Base-by-base conservation (phyloP, 1,140 invertebrate genomes). In the Ceratosolen fusciceps region DNA sequence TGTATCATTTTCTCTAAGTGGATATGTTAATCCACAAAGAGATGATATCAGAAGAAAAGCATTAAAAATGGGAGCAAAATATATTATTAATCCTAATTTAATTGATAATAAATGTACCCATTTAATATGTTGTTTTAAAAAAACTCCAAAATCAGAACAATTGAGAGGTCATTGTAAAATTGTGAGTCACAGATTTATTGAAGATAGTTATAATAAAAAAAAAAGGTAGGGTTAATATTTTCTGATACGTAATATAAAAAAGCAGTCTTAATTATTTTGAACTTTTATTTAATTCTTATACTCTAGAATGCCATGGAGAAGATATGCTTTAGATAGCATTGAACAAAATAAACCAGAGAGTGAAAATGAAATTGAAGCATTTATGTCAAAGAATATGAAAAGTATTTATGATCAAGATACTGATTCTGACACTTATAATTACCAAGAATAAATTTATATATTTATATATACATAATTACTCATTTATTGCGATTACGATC, bases 101-200 rank as follows among this genome's bases (percentile, higher is more conserved):
- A 87, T 83, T 8, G 87, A 85, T 74, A 88, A 88, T 60, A 84
- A 80, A 72, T 90, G 89, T 34, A 88, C 87, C 56, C 86, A 90
- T 83, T 84, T 90, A 21, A 86, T 90, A 21, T 90, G 89, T 84
- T 88, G 89, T 56, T 90, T 90, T 74, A 87, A 85, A 82, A 90
- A 90, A 79, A 90, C 90, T 56, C 90, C 90, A 19, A 90, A 90
- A 60, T 86, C 79, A 70, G 84, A 88, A 19, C 85, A 87, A 74
- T 81, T 90, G 1, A 87, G 86, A 65, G 84, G 84, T 26, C 81
- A 84, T 56, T 81, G 81, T 2, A 90, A 90, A 80, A 90, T 90
- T 78, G 84, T 90, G n/a, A 83, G 83, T 2, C 86, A 89, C 74
- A 78, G 58, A 21, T 90, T 88, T 75, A 87, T 90, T 60, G 89